These are phyloP conservation scores for Sphenopsis melanotis DNA, from an alignment of 2,797 vertebrate genomes.

Conservation along the genomic window DNA sequence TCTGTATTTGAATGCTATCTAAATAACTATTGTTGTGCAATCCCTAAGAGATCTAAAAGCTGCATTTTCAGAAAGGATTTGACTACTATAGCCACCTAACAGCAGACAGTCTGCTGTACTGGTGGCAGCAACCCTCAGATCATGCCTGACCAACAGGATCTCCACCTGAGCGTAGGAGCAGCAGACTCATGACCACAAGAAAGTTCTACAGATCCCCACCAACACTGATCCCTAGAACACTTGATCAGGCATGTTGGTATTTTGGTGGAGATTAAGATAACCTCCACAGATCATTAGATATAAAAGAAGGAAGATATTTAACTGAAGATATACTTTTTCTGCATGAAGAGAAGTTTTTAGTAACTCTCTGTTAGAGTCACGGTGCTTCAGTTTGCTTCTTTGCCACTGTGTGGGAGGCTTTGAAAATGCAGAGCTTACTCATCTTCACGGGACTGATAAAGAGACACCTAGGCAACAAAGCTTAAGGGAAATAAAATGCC, in stretches of 20 bases:
- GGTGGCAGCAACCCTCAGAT: accelerated
- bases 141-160: accelerated
- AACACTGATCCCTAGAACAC: background rate
- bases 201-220: background rate
- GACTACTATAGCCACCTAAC: background rate
- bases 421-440: slow-evolving; percentile 57
- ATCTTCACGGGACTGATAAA: slow-evolving; percentile 50
- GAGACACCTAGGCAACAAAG: slow-evolving; percentile 59
- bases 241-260: background rate
- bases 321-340: background rate
- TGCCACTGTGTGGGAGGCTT: slow-evolving; percentile 54
- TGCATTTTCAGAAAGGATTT: background rate
- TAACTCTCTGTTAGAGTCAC: background rate
- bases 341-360: slow-evolving; percentile 28
- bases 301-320: background rate
- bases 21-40: background rate
- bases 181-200: background rate
- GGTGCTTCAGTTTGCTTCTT: slow-evolving; percentile 11
- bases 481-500: slow-evolving; percentile 15
- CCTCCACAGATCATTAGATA: background rate
- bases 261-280: background rate
- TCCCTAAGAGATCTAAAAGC: background rate
- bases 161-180: background rate
- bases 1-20: background rate
- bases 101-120: background rate